phyloP scores from a whole-genome alignment of 2,888 invertebrate species.

The Aporophyla lueneburgensis region DNA sequence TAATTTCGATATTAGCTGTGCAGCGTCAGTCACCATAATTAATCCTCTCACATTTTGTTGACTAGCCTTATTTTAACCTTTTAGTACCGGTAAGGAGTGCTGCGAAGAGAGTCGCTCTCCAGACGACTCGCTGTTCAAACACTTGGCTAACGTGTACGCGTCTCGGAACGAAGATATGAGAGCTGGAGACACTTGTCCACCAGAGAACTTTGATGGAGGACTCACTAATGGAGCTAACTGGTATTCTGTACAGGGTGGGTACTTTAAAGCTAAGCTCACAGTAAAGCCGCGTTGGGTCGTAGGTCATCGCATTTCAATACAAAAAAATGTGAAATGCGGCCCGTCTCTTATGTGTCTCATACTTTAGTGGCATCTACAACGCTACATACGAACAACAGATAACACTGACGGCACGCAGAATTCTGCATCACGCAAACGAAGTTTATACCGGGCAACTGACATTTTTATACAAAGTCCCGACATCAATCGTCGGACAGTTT shows the following conservation, averaged over 20 bases:
- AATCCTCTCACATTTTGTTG: neutral
- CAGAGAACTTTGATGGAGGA: conserved; percentile 94
- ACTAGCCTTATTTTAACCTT: conserved; percentile 6
- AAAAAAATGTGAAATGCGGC: too few relatives aligned
- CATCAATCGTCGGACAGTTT: too few relatives aligned
- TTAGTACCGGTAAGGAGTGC: conserved; percentile 91
- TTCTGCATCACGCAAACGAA: too few relatives aligned
- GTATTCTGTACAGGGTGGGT: conserved; percentile 95
- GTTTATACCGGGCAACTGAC: too few relatives aligned
- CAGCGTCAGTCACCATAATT: neutral
- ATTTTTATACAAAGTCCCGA: too few relatives aligned
- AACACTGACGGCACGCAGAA: too few relatives aligned
- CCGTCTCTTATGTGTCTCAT: too few relatives aligned
- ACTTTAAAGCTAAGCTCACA: conserved; percentile 1
- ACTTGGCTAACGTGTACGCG: conserved; percentile 95
- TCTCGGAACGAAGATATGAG: conserved; percentile 94
- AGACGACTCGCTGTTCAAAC: conserved; percentile 95
- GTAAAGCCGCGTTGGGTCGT: too few relatives aligned
- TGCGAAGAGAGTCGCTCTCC: conserved; percentile 95
- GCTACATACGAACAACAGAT: too few relatives aligned
- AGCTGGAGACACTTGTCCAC: conserved; percentile 93
- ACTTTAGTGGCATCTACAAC: too few relatives aligned
- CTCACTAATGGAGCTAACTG: conserved; percentile 98
- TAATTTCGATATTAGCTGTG: neutral
- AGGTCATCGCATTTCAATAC: too few relatives aligned